Evolutionary conservation across 2,888 invertebrate genomes (phyloP).

Genomic region (Aphrophora alni): DNA sequence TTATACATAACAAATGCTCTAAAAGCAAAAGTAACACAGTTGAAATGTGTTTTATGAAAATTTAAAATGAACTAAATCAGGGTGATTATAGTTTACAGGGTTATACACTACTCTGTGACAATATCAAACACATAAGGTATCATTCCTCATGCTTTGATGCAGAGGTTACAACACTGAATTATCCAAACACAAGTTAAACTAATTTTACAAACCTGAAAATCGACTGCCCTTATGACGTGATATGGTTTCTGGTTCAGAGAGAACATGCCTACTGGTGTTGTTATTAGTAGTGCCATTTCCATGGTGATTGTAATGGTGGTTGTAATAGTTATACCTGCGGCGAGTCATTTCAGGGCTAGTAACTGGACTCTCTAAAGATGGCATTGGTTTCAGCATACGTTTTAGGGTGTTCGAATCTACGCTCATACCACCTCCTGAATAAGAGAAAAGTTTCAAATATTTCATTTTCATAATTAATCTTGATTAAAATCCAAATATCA

Average conservation of each 20-base stretch:
- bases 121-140: neutral
- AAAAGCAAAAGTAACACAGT: neutral
- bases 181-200: neutral
- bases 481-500: no score
- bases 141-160: neutral
- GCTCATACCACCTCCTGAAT: slow-evolving; percentile 52
- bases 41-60: neutral
- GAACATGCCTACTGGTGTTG: slow-evolving; percentile 59
- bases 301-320: slow-evolving; percentile 57
- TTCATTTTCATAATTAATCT: no score
- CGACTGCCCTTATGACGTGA: slow-evolving; percentile 70
- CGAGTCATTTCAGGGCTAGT: slow-evolving; percentile 92
- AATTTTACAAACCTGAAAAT: slow-evolving; percentile 62
- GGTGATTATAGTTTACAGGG: neutral
- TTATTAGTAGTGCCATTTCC: slow-evolving; percentile 64
- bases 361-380: slow-evolving; percentile 86
- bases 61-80: neutral
- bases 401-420: slow-evolving; percentile 87
- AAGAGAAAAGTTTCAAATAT: no score
- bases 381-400: slow-evolving; percentile 93
- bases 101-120: neutral
- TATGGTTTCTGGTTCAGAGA: slow-evolving; percentile 59
- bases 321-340: slow-evolving; percentile 69
- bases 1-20: neutral
- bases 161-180: neutral